Conservation (phyloP, 2,888 invertebrate species). For the Ectemnius continuus region DNA sequence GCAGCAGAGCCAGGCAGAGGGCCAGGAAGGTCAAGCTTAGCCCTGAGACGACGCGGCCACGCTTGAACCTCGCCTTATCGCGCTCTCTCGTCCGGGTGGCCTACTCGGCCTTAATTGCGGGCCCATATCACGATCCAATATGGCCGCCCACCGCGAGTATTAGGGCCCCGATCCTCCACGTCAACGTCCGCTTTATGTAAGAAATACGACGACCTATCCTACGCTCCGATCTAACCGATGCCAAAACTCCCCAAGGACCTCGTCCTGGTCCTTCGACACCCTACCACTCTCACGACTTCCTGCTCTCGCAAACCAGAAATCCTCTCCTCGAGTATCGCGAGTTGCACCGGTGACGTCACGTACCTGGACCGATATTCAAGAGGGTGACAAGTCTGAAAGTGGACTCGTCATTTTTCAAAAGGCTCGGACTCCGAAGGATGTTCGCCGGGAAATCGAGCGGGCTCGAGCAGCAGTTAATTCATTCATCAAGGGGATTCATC, state of each 20-base stretch:
- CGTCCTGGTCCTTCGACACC: no score
- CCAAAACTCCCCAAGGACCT: no score
- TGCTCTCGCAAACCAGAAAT: no score
- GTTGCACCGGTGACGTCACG: no score
- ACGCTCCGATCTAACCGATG: slow-evolving; percentile 10
- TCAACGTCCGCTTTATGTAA: slow-evolving; percentile 66
- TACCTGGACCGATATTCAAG: slow-evolving; percentile 35
- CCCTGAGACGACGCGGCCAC: slow-evolving; percentile 66
- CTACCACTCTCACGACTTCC: no score
- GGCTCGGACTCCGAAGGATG: slow-evolving; percentile 37
- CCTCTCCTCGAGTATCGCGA: no score
- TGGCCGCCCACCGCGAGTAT: slow-evolving; percentile 76
- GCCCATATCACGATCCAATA: slow-evolving; percentile 78
- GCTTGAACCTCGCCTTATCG: slow-evolving; percentile 74
- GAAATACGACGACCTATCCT: slow-evolving; percentile 58
- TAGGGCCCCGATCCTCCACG: slow-evolving; percentile 62
- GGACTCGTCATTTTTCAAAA: slow-evolving; percentile 38
- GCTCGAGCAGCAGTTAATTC: slow-evolving; percentile 29
- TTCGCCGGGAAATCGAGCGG: slow-evolving; percentile 46
- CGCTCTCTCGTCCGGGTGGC: slow-evolving; percentile 76
- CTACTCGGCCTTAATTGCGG: slow-evolving; percentile 77
- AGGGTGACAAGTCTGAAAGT: no score
- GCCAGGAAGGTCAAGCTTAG: slow-evolving; percentile 72
- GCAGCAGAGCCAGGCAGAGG: slow-evolving; percentile 45
- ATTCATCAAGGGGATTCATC: slow-evolving; percentile 54